Conservation (phyloP, 1,140 invertebrate genomes). For the Aphis gossypii region DNA sequence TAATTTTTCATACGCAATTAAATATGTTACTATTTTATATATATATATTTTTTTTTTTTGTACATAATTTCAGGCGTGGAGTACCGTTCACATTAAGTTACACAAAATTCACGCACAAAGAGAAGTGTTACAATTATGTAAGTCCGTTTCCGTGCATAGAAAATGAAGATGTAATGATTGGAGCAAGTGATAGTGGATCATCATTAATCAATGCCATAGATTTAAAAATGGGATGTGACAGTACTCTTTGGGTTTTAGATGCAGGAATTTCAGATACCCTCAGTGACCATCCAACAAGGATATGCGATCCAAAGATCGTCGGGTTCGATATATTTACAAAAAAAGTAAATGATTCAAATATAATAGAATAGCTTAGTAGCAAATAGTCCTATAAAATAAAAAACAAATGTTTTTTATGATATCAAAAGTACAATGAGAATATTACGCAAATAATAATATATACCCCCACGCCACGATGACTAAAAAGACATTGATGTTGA, state of each 20-base stretch:
- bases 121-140: neutral
- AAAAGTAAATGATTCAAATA: slow-evolving; percentile 31
- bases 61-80: neutral
- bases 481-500: too few relatives aligned
- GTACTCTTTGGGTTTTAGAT: slow-evolving; percentile 71
- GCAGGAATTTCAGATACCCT: slow-evolving; percentile 69
- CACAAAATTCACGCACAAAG: neutral
- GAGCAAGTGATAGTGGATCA: slow-evolving; percentile 50
- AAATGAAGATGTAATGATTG: too few relatives aligned
- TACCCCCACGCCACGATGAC: too few relatives aligned
- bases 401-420: too few relatives aligned
- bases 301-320: slow-evolving; percentile 69
- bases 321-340: slow-evolving; percentile 66
- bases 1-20: too few relatives aligned
- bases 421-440: too few relatives aligned
- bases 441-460: too few relatives aligned
- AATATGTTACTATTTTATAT: too few relatives aligned
- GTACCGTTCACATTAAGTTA: slow-evolving; percentile 15
- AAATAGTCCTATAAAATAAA: too few relatives aligned
- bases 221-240: slow-evolving; percentile 67
- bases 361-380: too few relatives aligned
- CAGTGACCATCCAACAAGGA: slow-evolving; percentile 65
- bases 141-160: neutral
- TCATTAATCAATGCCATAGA: slow-evolving; percentile 70
- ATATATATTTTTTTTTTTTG: too few relatives aligned